Percentiles rank a stretch among this genome's conserved stretches.
Evolutionary conservation across 1,140 invertebrate genomes (phyloP).

Genomic region (Chymomyza costata): DNA sequence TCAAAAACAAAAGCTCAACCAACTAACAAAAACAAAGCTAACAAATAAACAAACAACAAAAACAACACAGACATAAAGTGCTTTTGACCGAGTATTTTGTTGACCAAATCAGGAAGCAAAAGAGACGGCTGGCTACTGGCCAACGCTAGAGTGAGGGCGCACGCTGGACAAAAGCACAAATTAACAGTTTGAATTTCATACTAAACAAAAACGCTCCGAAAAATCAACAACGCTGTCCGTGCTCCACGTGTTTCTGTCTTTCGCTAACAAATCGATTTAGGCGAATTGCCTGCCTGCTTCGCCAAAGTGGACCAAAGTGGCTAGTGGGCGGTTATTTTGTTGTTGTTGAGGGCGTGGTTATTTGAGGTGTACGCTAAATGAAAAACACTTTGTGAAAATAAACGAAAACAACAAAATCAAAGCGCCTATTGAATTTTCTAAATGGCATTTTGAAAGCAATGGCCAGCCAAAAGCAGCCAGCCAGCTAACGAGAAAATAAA

Average conservation of each 20-base stretch:
- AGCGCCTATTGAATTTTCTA: constrained; percentile 69
- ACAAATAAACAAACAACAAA: constrained; percentile 19
- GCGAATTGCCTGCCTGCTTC: constrained; percentile 3
- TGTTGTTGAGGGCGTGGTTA: neutral
- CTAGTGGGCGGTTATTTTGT: no score
- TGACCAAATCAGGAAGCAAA: constrained; percentile 14
- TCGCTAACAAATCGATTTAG: constrained; percentile 68
- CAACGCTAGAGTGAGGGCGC: no score
- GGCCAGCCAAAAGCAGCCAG: no score
- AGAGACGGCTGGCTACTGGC: no score
- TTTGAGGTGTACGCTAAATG: constrained; percentile 11
- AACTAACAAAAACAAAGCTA: constrained; percentile 45
- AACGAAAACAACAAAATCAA: constrained; percentile 65
- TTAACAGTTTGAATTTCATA: constrained; percentile 69
- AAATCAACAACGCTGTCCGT: constrained; percentile 53
- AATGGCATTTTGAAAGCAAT: constrained; percentile 64
- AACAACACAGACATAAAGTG: constrained; percentile 46
- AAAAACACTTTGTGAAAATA: constrained; percentile 65
- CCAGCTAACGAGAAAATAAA: constrained; percentile 30
- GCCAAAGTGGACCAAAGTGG: constrained; percentile 11
- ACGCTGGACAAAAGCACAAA: constrained; percentile 59
- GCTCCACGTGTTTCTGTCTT: no score
- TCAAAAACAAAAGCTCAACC: constrained; percentile 51
- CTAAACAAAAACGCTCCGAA: constrained; percentile 68
- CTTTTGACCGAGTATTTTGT: constrained; percentile 26